phyloP scores from a whole-genome alignment of 2,113 vertebrate species.

The Hiodon alosoides region DNA sequence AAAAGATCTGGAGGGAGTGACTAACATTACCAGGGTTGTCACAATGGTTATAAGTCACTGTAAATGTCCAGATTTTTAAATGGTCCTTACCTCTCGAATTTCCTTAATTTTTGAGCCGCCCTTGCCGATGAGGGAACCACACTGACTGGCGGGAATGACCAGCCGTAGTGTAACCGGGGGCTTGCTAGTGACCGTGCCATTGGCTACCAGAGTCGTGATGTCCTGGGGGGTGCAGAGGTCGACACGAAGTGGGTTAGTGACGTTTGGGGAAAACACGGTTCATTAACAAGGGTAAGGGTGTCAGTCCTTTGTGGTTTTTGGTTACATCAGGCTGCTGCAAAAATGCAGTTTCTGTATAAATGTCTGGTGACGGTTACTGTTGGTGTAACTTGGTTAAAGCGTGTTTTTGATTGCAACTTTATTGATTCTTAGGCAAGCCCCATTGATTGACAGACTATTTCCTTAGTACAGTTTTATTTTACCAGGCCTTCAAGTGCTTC shows the following conservation, averaged over 20 bases:
- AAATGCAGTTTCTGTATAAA: constrained; percentile 7
- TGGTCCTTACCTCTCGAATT: constrained; percentile 78
- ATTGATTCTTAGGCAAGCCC: constrained; percentile 31
- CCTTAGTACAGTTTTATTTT: too few species aligned
- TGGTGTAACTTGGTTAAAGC: constrained; percentile 25
- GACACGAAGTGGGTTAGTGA: neutral
- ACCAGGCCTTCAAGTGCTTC: neutral
- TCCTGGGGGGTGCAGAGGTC: constrained; percentile 57
- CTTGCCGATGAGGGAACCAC: constrained; percentile 89
- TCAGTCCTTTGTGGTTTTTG: neutral
- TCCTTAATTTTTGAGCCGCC: constrained; percentile 92
- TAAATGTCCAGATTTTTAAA: neutral
- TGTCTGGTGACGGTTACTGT: constrained; percentile 27
- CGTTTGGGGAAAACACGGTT: neutral
- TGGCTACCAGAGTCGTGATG: constrained; percentile 67
- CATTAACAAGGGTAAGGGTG: neutral
- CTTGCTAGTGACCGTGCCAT: constrained; percentile 73
- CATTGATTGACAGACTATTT: too few species aligned
- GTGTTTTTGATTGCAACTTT: constrained; percentile 12
- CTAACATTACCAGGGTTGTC: too few species aligned
- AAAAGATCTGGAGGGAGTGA: too few species aligned
- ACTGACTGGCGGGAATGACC: constrained; percentile 91
- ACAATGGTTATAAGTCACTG: neutral
- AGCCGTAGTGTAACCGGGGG: constrained; percentile 82
- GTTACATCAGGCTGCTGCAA: constrained; percentile 13